phyloP scores from a whole-genome alignment of 2,888 invertebrate species.

The Neuroscelio doddi region DNA sequence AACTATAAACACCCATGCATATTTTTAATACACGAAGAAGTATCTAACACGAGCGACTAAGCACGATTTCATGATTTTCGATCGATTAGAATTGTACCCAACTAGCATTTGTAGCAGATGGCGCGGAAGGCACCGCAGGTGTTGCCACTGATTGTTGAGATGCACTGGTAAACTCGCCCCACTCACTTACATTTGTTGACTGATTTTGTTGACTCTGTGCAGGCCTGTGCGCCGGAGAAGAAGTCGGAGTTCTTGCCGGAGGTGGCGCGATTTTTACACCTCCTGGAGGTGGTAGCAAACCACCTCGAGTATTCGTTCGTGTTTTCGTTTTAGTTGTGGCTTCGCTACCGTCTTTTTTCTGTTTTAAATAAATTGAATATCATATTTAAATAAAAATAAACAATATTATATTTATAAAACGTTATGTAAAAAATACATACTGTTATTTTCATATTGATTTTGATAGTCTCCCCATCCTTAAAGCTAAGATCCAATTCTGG shows the following conservation, averaged over 20 bases:
- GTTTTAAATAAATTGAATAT: conserved; percentile 25
- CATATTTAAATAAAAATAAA: too few relatives aligned
- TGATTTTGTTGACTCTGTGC: conserved; percentile 73
- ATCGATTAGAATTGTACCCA: conserved; percentile 71
- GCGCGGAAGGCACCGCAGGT: conserved; percentile 51
- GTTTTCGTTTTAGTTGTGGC: conserved; percentile 79
- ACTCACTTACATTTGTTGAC: conserved; percentile 75
- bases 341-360: conserved; percentile 93
- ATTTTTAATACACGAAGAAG: conserved; percentile 53
- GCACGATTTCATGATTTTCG: conserved; percentile 43
- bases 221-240: conserved; percentile 84
- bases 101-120: conserved; percentile 65
- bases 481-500: conserved; percentile 95
- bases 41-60: conserved; percentile 52
- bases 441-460: conserved; percentile 98
- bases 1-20: conserved; percentile 28
- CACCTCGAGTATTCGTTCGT: conserved; percentile 75
- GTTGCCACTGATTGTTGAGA: conserved; percentile 61
- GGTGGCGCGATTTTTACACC: conserved; percentile 84
- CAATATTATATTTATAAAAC: too few relatives aligned
- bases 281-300: conserved; percentile 90
- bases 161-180: conserved; percentile 84
- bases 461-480: conserved; percentile 99
- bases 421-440: too few relatives aligned
- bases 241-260: conserved; percentile 78